These are phyloP conservation scores for Nomada lathburiana DNA, from an alignment of 2,888 invertebrate species.

Conservation along the genomic window DNA sequence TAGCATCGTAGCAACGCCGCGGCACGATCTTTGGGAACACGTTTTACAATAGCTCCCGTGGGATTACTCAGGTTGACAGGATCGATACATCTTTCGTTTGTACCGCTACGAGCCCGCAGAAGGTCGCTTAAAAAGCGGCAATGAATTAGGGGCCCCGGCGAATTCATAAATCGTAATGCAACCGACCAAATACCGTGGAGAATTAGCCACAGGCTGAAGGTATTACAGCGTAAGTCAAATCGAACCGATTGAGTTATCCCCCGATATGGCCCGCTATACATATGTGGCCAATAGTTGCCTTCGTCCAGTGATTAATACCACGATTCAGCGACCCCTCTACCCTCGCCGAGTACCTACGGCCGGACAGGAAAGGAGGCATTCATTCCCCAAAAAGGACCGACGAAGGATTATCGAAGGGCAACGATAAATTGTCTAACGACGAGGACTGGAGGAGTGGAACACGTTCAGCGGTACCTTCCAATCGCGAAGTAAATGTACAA, in stretches of 20 bases:
- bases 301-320: conserved; percentile 23
- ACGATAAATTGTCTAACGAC: conserved; percentile 41
- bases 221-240: conserved; percentile 8
- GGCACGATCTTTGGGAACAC: background rate
- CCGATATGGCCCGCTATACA: background rate
- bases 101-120: background rate
- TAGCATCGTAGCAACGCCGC: background rate
- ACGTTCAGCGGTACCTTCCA: background rate
- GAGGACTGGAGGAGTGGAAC: background rate
- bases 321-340: conserved; percentile 2
- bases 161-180: conserved; percentile 4
- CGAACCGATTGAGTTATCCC: background rate
- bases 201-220: background rate
- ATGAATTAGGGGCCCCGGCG: background rate
- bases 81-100: background rate
- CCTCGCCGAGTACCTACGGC: conserved; percentile 29
- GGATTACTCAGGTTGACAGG: background rate
- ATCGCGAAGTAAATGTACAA: background rate
- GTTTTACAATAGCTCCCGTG: background rate
- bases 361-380: conserved; percentile 46
- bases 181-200: background rate
- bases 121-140: background rate
- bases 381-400: conserved; percentile 49
- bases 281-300: background rate
- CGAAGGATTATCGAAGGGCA: conserved; percentile 42